phyloP scores from a whole-genome alignment of 2,113 vertebrate genomes.

The Xenus cinereus region DNA sequence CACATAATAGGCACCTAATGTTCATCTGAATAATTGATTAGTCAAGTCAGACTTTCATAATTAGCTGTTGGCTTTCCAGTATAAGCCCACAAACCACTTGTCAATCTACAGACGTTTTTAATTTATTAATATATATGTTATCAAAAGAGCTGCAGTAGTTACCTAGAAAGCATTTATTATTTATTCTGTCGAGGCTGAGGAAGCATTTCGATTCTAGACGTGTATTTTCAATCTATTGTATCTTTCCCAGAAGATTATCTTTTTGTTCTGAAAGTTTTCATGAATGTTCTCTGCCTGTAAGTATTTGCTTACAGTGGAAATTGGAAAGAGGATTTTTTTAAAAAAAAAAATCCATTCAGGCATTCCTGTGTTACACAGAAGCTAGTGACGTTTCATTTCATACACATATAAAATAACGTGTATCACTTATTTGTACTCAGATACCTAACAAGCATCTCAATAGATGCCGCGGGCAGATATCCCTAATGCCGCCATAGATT shows the following conservation, averaged over 20 bases:
- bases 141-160: constrained; percentile 49
- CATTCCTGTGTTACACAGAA: not conserved
- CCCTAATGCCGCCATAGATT: not conserved
- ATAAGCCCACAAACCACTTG: constrained; percentile 79
- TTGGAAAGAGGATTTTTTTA: not conserved
- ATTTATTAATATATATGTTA: constrained; percentile 68
- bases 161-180: constrained; percentile 57
- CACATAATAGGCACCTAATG: constrained; percentile 87
- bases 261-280: constrained; percentile 27
- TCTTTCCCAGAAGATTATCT: constrained; percentile 35
- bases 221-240: constrained; percentile 10
- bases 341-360: not conserved
- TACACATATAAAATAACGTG: not conserved
- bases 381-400: not conserved
- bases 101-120: constrained; percentile 61
- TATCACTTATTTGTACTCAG: not conserved
- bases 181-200: constrained; percentile 16
- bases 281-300: not conserved
- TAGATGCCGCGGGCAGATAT: not conserved
- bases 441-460: not conserved
- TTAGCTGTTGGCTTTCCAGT: constrained; percentile 88
- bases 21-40: constrained; percentile 98
- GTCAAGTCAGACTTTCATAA: constrained; percentile 85
- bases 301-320: not conserved
- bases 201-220: not conserved